These are phyloP conservation scores for Chrysolina haemoptera DNA, from an alignment of 2,888 invertebrate species.

Conservation along the genomic window DNA sequence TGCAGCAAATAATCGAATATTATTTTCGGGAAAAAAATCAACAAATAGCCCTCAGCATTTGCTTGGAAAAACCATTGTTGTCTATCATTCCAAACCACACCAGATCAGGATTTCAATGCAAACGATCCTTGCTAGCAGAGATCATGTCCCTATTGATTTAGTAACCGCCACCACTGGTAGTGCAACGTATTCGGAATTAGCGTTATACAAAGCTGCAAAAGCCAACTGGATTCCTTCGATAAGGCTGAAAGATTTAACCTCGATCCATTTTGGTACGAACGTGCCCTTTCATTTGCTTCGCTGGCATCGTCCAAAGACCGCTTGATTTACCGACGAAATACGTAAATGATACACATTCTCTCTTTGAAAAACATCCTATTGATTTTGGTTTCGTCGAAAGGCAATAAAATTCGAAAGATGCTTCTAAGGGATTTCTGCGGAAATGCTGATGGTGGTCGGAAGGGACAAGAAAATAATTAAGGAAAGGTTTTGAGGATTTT, in stretches of 20 bases:
- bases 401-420: constrained; percentile 6
- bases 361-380: constrained; percentile 47
- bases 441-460: background rate
- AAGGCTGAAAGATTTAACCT: constrained; percentile 67
- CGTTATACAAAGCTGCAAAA: constrained; percentile 67
- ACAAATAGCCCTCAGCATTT: no score
- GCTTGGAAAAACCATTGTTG: no score
- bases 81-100: no score
- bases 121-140: no score
- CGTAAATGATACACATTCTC: constrained; percentile 63
- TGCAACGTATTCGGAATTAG: constrained; percentile 65
- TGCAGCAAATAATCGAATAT: no score
- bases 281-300: constrained; percentile 65
- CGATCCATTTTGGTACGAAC: constrained; percentile 63
- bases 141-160: background rate
- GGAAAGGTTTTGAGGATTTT: background rate
- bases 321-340: constrained; percentile 64
- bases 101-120: no score
- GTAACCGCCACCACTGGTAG: constrained; percentile 11
- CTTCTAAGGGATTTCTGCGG: background rate
- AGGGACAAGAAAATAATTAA: background rate
- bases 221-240: constrained; percentile 66
- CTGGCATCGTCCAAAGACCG: constrained; percentile 62
- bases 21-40: no score
- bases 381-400: constrained; percentile 3